Evolutionary conservation across 2,113 vertebrate species (phyloP).

Genomic region (Mohoua ochrocephala): DNA sequence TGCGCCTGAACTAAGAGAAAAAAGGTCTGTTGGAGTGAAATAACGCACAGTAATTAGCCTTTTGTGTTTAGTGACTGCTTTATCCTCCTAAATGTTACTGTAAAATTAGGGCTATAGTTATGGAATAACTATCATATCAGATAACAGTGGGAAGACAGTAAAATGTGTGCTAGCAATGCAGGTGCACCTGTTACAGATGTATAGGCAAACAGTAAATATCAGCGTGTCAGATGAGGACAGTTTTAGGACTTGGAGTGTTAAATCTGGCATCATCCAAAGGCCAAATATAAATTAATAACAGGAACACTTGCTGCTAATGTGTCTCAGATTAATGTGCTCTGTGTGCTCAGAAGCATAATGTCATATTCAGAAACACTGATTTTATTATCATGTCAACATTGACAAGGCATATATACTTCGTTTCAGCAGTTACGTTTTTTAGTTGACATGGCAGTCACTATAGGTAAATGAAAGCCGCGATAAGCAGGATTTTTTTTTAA

Average conservation of each 20-base stretch:
- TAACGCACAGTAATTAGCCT: conserved; percentile 68
- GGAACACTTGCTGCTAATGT: conserved; percentile 68
- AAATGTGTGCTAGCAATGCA: conserved; percentile 47
- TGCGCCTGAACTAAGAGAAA: conserved; percentile 60
- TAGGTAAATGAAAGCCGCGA: not conserved
- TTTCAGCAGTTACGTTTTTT: conserved; percentile 5
- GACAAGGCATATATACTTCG: conserved; percentile 26
- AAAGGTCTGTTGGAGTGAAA: conserved; percentile 67
- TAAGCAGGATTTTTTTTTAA: not conserved
- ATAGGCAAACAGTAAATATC: conserved; percentile 73
- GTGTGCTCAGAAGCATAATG: conserved; percentile 51
- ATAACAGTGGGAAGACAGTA: conserved; percentile 37
- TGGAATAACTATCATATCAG: conserved; percentile 44
- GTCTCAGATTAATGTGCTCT: conserved; percentile 61
- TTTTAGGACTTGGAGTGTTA: conserved; percentile 64
- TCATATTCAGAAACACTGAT: conserved; percentile 64
- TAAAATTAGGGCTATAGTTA: conserved; percentile 51
- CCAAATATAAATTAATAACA: conserved; percentile 75
- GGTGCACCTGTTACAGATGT: conserved; percentile 82
- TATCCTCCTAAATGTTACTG: conserved; percentile 63
- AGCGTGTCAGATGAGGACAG: conserved; percentile 77
- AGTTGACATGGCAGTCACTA: conserved; percentile 3
- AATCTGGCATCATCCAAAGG: conserved; percentile 70
- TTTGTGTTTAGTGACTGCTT: conserved; percentile 70
- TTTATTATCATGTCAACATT: conserved; percentile 71